These are phyloP conservation scores for Amblyopsis rosae DNA, from an alignment of 2,113 vertebrate genomes.

Conservation along the genomic window DNA sequence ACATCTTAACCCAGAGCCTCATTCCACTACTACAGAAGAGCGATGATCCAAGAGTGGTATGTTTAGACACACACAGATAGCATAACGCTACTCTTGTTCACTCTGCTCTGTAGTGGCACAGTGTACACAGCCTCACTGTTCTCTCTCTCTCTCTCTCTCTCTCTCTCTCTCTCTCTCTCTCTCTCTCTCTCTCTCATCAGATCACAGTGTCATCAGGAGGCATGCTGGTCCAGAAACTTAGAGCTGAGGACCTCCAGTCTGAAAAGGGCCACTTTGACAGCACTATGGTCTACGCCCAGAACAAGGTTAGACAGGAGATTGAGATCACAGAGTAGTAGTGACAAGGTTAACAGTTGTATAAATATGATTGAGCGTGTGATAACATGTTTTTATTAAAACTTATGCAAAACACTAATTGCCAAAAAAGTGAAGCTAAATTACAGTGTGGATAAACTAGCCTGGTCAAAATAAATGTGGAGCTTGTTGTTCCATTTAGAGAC, in stretches of 20 bases:
- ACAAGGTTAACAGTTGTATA: neutral
- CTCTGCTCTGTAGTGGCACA: slow-evolving; percentile 28
- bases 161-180: slow-evolving; percentile 19
- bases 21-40: slow-evolving; percentile 76
- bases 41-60: slow-evolving; percentile 74
- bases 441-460: neutral
- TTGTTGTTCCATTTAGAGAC: slow-evolving; percentile 73
- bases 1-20: slow-evolving; percentile 73
- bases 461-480: neutral
- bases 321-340: neutral
- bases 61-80: slow-evolving; percentile 39
- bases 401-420: too few species aligned
- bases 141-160: slow-evolving; percentile 16
- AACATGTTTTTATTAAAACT: too few species aligned
- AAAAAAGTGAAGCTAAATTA: neutral
- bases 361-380: too few species aligned
- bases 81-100: slow-evolving; percentile 58
- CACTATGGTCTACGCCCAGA: slow-evolving; percentile 74
- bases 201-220: slow-evolving; percentile 78
- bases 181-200: slow-evolving; percentile 49
- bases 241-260: slow-evolving; percentile 65
- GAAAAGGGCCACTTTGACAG: slow-evolving; percentile 64
- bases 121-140: slow-evolving; percentile 45
- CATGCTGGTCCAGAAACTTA: slow-evolving; percentile 78
- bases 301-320: slow-evolving; percentile 63